phyloP scores from a whole-genome alignment of 2,113 vertebrate species.

The Apaloderma vittatum region DNA sequence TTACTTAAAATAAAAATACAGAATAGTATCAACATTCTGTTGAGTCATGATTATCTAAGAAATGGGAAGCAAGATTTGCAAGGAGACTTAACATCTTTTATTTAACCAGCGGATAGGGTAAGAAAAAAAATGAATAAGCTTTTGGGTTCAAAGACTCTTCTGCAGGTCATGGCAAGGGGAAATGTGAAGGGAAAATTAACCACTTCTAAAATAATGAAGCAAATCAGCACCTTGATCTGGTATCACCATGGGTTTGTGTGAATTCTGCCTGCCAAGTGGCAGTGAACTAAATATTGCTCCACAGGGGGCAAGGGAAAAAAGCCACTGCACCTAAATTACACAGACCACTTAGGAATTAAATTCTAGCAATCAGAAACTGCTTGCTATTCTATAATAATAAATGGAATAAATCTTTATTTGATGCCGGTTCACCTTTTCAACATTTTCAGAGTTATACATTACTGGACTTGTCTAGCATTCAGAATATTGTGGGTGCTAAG shows the following conservation, averaged over 20 bases:
- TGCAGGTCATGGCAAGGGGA: not conserved
- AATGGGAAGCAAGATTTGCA: not conserved
- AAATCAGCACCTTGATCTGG: not conserved
- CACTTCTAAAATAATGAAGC: not conserved
- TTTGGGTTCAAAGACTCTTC: not conserved
- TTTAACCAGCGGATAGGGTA: not conserved
- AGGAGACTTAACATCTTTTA: not conserved
- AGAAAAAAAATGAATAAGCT: not conserved
- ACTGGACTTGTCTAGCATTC: not conserved
- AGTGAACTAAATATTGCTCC: not conserved
- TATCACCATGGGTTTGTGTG: not conserved
- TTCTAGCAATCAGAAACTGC: not conserved
- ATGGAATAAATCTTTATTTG: not conserved
- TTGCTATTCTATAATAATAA: not conserved
- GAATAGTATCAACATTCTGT: not conserved
- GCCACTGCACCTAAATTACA: not conserved
- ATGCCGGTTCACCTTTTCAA: not conserved
- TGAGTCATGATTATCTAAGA: not conserved
- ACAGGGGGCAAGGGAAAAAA: not conserved
- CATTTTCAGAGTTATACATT: not conserved
- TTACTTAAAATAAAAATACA: not conserved
- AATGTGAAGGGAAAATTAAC: slow-evolving; percentile 5
- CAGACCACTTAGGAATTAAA: not conserved
- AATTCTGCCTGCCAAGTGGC: not conserved
- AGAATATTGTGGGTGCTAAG: not conserved